Evolutionary conservation across 1,140 invertebrate species (phyloP).

Genomic region (Caenorhabditis tropicalis): DNA sequence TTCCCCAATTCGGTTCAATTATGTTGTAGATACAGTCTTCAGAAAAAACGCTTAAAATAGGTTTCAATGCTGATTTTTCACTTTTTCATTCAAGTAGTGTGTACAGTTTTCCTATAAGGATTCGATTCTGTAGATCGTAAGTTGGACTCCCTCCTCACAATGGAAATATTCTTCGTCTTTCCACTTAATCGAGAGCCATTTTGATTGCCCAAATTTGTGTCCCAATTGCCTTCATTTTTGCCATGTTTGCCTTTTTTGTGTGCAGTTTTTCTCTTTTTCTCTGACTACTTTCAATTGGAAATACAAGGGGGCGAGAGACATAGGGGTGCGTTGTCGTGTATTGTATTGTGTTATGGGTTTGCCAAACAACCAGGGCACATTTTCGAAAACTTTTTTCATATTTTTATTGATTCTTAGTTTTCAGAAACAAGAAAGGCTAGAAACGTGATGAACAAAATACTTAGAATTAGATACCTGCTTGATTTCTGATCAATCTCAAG

Average conservation of each 20-base stretch:
- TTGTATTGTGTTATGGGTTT: slow-evolving; percentile 19
- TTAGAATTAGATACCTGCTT: too few species aligned
- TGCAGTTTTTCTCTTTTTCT: not conserved
- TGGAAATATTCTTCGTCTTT: not conserved
- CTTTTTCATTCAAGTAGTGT: too few species aligned
- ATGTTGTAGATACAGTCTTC: not conserved
- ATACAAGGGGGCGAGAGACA: not conserved
- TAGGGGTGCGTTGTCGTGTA: slow-evolving; percentile 12
- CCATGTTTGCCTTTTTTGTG: slow-evolving; percentile 13
- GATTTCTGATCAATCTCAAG: too few species aligned
- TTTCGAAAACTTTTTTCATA: not conserved
- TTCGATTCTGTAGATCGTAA: not conserved
- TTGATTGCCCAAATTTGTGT: slow-evolving; percentile 31
- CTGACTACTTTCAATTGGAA: not conserved
- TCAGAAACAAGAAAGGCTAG: too few species aligned
- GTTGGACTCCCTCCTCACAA: slow-evolving; percentile 18
- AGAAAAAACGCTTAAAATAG: not conserved
- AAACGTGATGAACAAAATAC: too few species aligned
- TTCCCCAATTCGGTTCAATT: not conserved
- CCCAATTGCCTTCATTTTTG: slow-evolving; percentile 25
- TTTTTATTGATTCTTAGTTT: not conserved
- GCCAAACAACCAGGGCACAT: not conserved
- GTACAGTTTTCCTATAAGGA: too few species aligned
- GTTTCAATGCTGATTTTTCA: too few species aligned
- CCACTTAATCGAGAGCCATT: not conserved